Evolutionary conservation across 2,113 vertebrate genomes (phyloP).

Genomic region (Prionailurus bengalensis): DNA sequence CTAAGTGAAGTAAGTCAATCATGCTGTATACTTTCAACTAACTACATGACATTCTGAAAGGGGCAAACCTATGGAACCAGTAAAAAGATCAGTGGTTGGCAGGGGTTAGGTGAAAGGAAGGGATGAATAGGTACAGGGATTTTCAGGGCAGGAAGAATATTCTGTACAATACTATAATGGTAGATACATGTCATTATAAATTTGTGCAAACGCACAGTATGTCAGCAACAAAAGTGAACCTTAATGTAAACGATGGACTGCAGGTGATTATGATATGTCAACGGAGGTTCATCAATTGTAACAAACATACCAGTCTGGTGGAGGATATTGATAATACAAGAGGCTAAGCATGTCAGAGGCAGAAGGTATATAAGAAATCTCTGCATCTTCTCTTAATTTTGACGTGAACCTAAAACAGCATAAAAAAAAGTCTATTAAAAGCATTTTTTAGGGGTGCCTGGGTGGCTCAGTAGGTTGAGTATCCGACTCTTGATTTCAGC

Average conservation of each 20-base stretch:
- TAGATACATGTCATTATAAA: no score
- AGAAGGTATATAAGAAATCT: not conserved
- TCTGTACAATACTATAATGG: not conserved
- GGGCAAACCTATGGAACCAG: not conserved
- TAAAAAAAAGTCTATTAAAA: not conserved
- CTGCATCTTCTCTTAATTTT: no score
- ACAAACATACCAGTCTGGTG: not conserved
- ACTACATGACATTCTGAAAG: not conserved
- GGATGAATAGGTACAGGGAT: no score
- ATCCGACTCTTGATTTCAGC: no score
- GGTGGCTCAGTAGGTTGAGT: no score
- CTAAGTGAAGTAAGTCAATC: not conserved
- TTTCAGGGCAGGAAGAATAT: not conserved
- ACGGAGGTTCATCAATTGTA: not conserved
- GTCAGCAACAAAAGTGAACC: not conserved
- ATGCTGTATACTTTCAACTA: no score
- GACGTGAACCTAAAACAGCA: not conserved
- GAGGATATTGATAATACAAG: accelerated
- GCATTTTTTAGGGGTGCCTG: not conserved
- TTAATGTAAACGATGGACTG: no score
- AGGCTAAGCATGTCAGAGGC: no score
- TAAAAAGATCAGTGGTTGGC: not conserved
- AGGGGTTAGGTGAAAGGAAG: not conserved
- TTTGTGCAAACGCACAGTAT: not conserved
- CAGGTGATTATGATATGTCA: not conserved